Conservation (phyloP, 2,888 invertebrate genomes). For the Latrodectus hesperus region DNA sequence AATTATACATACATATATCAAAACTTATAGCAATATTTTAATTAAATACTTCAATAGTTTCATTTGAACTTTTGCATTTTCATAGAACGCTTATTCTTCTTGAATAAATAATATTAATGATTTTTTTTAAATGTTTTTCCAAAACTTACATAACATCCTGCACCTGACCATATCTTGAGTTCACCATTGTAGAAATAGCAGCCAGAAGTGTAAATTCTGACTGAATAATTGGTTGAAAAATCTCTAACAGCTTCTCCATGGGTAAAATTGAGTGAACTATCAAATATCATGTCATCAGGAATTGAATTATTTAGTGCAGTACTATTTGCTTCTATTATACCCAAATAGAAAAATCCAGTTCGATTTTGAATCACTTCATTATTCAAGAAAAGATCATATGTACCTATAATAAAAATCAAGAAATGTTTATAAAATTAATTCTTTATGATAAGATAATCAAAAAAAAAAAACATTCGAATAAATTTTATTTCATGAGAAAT, state of each 20-base stretch:
- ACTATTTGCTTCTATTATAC: constrained; percentile 72
- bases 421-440: background rate
- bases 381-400: constrained; percentile 71
- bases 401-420: constrained; percentile 30
- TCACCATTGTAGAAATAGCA: constrained; percentile 74
- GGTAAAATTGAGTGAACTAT: constrained; percentile 71
- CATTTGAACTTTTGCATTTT: too few relatives aligned
- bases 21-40: too few relatives aligned
- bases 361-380: constrained; percentile 71
- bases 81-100: too few relatives aligned
- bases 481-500: too few relatives aligned
- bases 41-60: too few relatives aligned
- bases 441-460: background rate
- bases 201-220: constrained; percentile 74
- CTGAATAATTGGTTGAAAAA: constrained; percentile 74
- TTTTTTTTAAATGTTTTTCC: too few relatives aligned
- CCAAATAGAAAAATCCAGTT: constrained; percentile 74
- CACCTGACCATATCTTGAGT: constrained; percentile 72
- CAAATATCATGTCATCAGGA: constrained; percentile 71
- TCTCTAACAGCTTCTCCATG: constrained; percentile 71
- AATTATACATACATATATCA: too few relatives aligned
- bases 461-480: too few relatives aligned
- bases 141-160: constrained; percentile 73
- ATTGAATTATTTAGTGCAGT: constrained; percentile 70
- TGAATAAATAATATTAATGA: too few relatives aligned